Evolutionary conservation across 2,888 invertebrate species (phyloP).

Genomic region (Drosophila emarginata): DNA sequence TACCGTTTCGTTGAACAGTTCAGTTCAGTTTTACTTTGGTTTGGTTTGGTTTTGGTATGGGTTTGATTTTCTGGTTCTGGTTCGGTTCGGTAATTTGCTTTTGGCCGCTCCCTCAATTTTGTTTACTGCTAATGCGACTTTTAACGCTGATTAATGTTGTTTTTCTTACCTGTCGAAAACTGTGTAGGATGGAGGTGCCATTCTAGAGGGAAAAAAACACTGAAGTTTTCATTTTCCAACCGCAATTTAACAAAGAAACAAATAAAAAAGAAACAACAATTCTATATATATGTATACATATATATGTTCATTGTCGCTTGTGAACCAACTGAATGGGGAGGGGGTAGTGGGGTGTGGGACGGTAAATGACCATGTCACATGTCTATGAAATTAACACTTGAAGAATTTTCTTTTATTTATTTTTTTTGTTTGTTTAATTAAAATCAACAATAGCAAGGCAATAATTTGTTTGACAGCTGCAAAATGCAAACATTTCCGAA

Average conservation of each 20-base stretch:
- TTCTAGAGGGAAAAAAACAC: not conserved
- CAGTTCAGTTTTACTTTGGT: conserved; percentile 33
- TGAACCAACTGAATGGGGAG: not conserved
- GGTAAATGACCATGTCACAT: conserved; percentile 71
- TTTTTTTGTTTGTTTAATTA: conserved; percentile 59
- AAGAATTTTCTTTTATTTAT: conserved; percentile 26
- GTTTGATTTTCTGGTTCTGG: conserved; percentile 42
- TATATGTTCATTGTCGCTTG: not conserved
- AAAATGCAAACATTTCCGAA: conserved; percentile 64
- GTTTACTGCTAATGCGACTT: conserved; percentile 75
- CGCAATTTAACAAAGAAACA: conserved; percentile 47
- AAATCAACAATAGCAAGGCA: conserved; percentile 59
- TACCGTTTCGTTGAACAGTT: conserved; percentile 36
- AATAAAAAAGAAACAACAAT: not conserved
- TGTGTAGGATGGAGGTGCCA: not conserved
- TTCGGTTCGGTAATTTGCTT: conserved; percentile 2
- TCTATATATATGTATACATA: not conserved
- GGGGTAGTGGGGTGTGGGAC: conserved; percentile 42
- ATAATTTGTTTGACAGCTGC: conserved; percentile 73
- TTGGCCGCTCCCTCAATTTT: conserved; percentile 59
- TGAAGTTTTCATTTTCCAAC: conserved; percentile 37
- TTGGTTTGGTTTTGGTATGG: conserved; percentile 31
- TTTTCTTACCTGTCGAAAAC: conserved; percentile 38
- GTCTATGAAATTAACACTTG: conserved; percentile 76
- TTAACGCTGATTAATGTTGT: conserved; percentile 76